These are phyloP conservation scores for Oplegnathus fasciatus DNA, from an alignment of 2,113 vertebrate species.

Conservation along the genomic window DNA sequence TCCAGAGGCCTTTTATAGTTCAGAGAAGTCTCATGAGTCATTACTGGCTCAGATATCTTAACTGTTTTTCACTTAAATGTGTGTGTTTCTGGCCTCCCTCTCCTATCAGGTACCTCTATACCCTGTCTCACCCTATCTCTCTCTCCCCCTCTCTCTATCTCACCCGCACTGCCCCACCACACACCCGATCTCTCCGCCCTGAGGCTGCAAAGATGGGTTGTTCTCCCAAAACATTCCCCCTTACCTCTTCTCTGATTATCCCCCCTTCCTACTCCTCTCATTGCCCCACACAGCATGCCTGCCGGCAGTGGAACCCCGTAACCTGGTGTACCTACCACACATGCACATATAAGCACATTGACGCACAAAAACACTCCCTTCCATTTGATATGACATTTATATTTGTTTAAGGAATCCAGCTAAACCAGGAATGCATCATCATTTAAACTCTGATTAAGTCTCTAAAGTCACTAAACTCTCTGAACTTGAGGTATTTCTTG, in stretches of 20 bases:
- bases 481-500: background rate
- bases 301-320: slow-evolving; percentile 66
- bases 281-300: slow-evolving; percentile 63
- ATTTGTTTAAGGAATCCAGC: slow-evolving; percentile 83
- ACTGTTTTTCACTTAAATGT: slow-evolving; percentile 29
- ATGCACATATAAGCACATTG: slow-evolving; percentile 59
- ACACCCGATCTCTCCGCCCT: slow-evolving; percentile 18
- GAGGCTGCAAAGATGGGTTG: slow-evolving; percentile 24
- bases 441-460: slow-evolving; percentile 79
- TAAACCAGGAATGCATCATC: slow-evolving; percentile 79
- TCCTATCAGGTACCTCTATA: background rate
- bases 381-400: slow-evolving; percentile 37
- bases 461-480: slow-evolving; percentile 2
- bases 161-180: background rate
- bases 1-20: slow-evolving; percentile 37
- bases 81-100: slow-evolving; percentile 36
- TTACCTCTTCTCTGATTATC: slow-evolving; percentile 24
- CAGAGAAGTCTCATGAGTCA: slow-evolving; percentile 38
- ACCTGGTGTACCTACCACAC: slow-evolving; percentile 75
- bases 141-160: background rate
- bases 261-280: slow-evolving; percentile 64
- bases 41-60: slow-evolving; percentile 20
- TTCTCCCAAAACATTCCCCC: slow-evolving; percentile 39
- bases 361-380: slow-evolving; percentile 2
- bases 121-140: slow-evolving; percentile 12